Conservation (phyloP, 2,113 vertebrate genomes). For the Mobula hypostoma region DNA sequence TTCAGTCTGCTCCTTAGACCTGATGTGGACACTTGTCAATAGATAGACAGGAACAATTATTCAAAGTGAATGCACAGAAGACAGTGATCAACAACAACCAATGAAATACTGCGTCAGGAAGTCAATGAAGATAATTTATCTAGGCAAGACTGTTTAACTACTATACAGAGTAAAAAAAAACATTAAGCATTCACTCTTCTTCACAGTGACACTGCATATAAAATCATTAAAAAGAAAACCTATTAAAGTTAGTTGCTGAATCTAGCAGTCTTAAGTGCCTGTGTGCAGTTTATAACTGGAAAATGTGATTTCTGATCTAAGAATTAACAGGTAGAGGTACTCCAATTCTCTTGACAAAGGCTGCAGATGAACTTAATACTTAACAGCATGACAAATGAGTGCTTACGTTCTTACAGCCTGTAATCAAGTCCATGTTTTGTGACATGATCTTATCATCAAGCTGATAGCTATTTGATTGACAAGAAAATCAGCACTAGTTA, state of each 20-base stretch:
- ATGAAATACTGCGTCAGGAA: slow-evolving; percentile 44
- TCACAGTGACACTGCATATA: slow-evolving; percentile 12
- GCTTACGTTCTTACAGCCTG: background rate
- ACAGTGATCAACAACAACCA: slow-evolving; percentile 41
- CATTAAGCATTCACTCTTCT: slow-evolving; percentile 41
- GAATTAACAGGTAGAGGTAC: background rate
- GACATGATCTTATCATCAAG: background rate
- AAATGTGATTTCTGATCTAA: slow-evolving; percentile 13
- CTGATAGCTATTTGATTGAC: background rate
- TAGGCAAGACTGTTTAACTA: slow-evolving; percentile 45
- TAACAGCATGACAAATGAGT: background rate
- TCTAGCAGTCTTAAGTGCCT: background rate
- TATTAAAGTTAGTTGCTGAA: background rate
- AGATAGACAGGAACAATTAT: slow-evolving; percentile 38
- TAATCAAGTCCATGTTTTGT: background rate
- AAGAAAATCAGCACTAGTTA: background rate
- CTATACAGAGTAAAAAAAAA: slow-evolving; percentile 48
- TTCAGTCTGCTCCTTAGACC: slow-evolving; percentile 16
- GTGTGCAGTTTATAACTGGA: background rate
- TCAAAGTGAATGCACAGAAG: slow-evolving; percentile 40
- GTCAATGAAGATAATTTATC: slow-evolving; percentile 45
- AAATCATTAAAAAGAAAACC: slow-evolving; percentile 14
- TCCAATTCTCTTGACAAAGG: background rate
- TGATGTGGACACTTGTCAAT: slow-evolving; percentile 38
- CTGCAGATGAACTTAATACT: background rate